A percentile compares a stretch with the other conserved stretches of the same genome.
Conservation (phyloP, 2,113 vertebrate genomes). For the Puntigrus tetrazona region DNA sequence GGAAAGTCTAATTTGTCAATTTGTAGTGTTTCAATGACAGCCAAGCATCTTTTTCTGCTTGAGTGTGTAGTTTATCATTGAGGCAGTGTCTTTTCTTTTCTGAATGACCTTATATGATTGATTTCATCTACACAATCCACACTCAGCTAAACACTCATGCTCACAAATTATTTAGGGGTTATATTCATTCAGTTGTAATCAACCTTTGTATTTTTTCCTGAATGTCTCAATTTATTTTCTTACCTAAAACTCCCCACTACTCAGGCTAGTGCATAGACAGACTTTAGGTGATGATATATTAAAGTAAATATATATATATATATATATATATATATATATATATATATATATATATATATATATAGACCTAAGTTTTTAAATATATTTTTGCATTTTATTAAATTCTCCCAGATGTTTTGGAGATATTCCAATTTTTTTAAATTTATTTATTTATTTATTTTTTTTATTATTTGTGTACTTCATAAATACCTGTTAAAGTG, state of each 20-base stretch:
- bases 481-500: background rate
- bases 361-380: too few species aligned
- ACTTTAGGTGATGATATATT: background rate
- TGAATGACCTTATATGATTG: background rate
- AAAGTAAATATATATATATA: background rate
- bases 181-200: background rate
- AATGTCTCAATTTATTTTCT: background rate
- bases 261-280: background rate
- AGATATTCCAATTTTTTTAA: too few species aligned
- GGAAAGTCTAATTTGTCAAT: background rate
- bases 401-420: too few species aligned
- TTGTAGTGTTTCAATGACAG: background rate
- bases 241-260: background rate
- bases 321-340: too few species aligned
- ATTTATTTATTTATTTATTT: too few species aligned
- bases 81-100: background rate
- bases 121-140: background rate
- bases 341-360: too few species aligned
- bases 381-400: too few species aligned
- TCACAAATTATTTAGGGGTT: background rate
- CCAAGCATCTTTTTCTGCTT: slow-evolving; percentile 5
- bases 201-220: background rate
- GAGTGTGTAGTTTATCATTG: background rate
- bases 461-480: too few species aligned
- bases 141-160: background rate